Evolutionary conservation across 1,140 invertebrate species (phyloP).

Genomic region (Drosophila funebris): DNA sequence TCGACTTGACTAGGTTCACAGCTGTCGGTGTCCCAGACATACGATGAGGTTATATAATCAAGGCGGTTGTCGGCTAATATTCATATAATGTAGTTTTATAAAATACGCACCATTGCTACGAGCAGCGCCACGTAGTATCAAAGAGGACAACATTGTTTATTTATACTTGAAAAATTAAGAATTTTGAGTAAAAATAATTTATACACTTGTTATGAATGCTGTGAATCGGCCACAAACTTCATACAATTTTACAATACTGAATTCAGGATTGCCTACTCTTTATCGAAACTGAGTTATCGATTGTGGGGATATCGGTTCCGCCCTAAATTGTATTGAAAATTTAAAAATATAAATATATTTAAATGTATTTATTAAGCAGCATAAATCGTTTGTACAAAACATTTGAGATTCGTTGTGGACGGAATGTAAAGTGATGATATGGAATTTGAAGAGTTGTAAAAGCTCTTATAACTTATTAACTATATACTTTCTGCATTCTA

Average conservation of each 20-base stretch:
- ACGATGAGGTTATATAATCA: slow-evolving; percentile 66
- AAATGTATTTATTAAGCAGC: slow-evolving; percentile 40
- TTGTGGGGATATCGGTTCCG: slow-evolving; percentile 21
- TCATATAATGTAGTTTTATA: not conserved
- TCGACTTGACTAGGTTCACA: slow-evolving; percentile 59
- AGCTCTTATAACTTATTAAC: slow-evolving; percentile 33
- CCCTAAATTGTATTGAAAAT: not conserved
- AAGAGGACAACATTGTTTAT: slow-evolving; percentile 52
- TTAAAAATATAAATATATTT: not conserved
- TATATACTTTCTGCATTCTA: slow-evolving; percentile 22
- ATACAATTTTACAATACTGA: slow-evolving; percentile 53
- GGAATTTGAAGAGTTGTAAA: not conserved
- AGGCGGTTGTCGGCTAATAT: not conserved
- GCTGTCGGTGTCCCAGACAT: slow-evolving; percentile 43
- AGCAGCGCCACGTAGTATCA: slow-evolving; percentile 53
- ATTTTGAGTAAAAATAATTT: slow-evolving; percentile 49
- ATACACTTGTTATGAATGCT: slow-evolving; percentile 31
- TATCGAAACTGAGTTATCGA: slow-evolving; percentile 12
- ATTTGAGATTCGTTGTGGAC: slow-evolving; percentile 67
- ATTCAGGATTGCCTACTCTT: not conserved
- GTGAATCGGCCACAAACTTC: slow-evolving; percentile 18
- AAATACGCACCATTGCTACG: slow-evolving; percentile 58
- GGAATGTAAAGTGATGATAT: slow-evolving; percentile 26
- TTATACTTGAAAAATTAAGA: slow-evolving; percentile 15
- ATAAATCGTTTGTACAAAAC: slow-evolving; percentile 53